Conservation (phyloP, 2,888 invertebrate species). For the Priocnemis perturbator region DNA sequence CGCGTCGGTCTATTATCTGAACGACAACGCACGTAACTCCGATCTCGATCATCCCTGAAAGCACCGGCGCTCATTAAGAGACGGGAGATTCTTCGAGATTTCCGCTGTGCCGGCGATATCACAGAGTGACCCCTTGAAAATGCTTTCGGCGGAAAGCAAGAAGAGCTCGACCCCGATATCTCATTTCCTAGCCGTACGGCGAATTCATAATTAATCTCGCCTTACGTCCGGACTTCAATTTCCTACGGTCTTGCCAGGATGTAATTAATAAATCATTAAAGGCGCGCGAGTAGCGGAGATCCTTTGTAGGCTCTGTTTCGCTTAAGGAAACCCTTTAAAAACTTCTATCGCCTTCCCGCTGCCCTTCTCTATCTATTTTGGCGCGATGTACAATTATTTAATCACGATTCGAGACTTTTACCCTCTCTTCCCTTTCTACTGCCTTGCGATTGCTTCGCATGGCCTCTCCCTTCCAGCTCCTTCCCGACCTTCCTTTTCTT, state of each 20-base stretch:
- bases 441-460: neutral
- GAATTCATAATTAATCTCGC: slow-evolving; percentile 45
- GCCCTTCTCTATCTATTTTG: slow-evolving; percentile 5
- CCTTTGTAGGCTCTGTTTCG: slow-evolving; percentile 23
- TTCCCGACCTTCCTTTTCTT: neutral
- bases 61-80: too few species aligned
- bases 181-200: slow-evolving; percentile 19
- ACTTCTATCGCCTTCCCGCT: slow-evolving; percentile 3
- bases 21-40: too few species aligned
- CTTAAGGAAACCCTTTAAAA: slow-evolving; percentile 23
- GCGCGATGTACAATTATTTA: slow-evolving; percentile 33
- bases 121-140: neutral
- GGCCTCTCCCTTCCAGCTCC: neutral
- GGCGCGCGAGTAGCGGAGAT: slow-evolving; percentile 15
- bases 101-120: neutral
- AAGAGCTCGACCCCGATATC: slow-evolving; percentile 3
- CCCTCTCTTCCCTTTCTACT: neutral
- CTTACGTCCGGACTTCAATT: slow-evolving; percentile 29
- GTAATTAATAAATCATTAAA: slow-evolving; percentile 50
- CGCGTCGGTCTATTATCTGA: too few species aligned
- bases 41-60: too few species aligned
- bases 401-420: slow-evolving; percentile 25
- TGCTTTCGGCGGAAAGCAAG: neutral
- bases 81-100: too few species aligned
- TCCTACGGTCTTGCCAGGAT: slow-evolving; percentile 13